Percentiles rank a stretch among this genome's conserved stretches.
Evolutionary conservation across 2,797 vertebrate species (phyloP).

Genomic region (Parauchenoglanis punctatus): DNA sequence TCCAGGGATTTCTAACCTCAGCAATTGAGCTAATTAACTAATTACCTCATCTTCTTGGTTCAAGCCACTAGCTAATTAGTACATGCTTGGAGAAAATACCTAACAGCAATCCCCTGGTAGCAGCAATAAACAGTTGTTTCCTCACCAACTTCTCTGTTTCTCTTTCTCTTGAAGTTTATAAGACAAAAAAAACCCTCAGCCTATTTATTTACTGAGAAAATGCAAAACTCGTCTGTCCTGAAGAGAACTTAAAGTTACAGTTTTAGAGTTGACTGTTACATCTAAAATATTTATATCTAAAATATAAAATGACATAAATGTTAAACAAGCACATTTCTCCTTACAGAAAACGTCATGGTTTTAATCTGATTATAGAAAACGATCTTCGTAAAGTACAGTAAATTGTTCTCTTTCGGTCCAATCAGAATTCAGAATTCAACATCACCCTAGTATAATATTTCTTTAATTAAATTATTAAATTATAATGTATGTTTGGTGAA

Average conservation of each 20-base stretch:
- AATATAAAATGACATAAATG: too few relatives aligned
- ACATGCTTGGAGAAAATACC: not conserved
- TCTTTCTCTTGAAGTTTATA: not conserved
- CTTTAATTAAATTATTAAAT: not conserved
- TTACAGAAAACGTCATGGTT: not conserved
- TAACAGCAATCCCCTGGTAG: not conserved
- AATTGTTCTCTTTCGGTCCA: not conserved
- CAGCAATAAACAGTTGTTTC: not conserved
- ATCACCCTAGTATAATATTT: too few relatives aligned
- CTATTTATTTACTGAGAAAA: not conserved
- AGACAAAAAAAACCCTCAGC: not conserved
- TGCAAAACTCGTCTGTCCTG: not conserved
- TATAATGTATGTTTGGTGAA: not conserved
- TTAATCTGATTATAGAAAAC: not conserved
- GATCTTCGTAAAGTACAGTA: not conserved
- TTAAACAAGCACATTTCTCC: not conserved
- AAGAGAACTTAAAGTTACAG: not conserved
- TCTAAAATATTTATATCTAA: too few relatives aligned
- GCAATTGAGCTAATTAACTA: not conserved
- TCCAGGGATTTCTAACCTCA: not conserved
- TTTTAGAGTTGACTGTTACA: not conserved
- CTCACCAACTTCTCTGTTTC: not conserved
- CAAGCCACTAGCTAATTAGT: not conserved
- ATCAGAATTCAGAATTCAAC: not conserved
- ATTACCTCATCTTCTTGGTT: not conserved